Base-by-base conservation (phyloP, 2,888 invertebrate genomes). In the Abscondita cerata region DNA sequence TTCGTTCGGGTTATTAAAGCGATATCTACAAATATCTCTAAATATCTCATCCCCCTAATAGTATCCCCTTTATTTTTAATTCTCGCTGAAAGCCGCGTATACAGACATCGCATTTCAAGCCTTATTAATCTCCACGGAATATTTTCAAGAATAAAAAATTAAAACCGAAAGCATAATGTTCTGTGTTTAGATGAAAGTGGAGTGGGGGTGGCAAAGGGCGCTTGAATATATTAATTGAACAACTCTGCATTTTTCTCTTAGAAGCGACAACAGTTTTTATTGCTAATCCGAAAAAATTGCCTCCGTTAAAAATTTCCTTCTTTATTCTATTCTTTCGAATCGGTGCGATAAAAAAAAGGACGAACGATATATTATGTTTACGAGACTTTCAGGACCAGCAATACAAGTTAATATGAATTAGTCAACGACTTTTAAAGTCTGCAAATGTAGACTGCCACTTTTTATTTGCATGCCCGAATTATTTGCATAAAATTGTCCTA, bases 211-310 rank as follows among this genome's bases (percentile, higher is more conserved):
- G 71, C 60, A 64, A 58, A 63, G 65, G 59, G 62, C 72, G 74
- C 73, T 74, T 76, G 78, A 79, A 78, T 78, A 78, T 77, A 79
- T 79, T 79, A 79, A 80, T 80, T 79, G 80, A 80, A 79, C 78
- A 75, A 77, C 77, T 77, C 77, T 77, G 76, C 77, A 77, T 80
- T 78, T 78, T 78, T 79, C 78, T 77, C 72, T 73, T 70, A 71
- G 75, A 59, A 68, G 75, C 76, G 77, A 78, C 77, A 76, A 75
- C 73, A 74, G 76, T 77, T 77, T 77, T 77, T 76, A 76, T 77
- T 75, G 76, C 76, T 77, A 76, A 77, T 77, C 77, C 75, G 72
- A 65, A 68, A 69, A 70, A 69, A 70, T 70, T 69, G 66, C 66
- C 61, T 53, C 65, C 61, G 55, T 67, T 67, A 53, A 40, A 52